Evolutionary conservation across 2,797 vertebrate species (phyloP).

Genomic region (Myripristis jacobus): DNA sequence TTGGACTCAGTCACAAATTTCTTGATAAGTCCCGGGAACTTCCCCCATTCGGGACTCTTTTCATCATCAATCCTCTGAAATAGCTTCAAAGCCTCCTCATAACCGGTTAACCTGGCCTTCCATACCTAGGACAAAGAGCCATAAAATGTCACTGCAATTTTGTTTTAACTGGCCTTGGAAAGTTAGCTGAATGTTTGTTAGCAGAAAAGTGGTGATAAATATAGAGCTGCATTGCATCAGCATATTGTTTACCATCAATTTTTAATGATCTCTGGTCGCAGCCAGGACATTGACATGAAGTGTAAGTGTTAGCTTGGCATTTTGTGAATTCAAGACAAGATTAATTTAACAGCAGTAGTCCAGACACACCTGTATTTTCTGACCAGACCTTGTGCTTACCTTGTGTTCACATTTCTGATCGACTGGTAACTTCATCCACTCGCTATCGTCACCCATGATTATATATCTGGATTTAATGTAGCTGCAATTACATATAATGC

Average conservation of each 20-base stretch:
- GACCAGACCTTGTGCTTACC: slow-evolving; percentile 72
- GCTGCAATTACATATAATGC: neutral
- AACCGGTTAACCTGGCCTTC: slow-evolving; percentile 91
- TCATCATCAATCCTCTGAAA: slow-evolving; percentile 90
- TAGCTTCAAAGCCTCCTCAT: slow-evolving; percentile 90
- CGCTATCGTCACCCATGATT: slow-evolving; percentile 88
- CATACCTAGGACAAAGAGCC: slow-evolving; percentile 79
- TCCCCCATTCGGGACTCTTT: slow-evolving; percentile 91
- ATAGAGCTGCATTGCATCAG: too few relatives aligned
- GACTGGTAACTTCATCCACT: slow-evolving; percentile 87
- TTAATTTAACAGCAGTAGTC: too few relatives aligned
- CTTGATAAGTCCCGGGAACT: slow-evolving; percentile 89
- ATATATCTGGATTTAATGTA: neutral
- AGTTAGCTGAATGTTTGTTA: too few relatives aligned
- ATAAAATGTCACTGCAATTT: slow-evolving; percentile 6
- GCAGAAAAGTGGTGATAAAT: too few relatives aligned
- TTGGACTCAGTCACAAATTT: slow-evolving; percentile 93
- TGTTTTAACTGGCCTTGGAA: neutral
- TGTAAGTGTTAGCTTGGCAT: too few relatives aligned
- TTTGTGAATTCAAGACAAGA: too few relatives aligned
- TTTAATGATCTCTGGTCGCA: too few relatives aligned
- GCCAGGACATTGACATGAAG: too few relatives aligned
- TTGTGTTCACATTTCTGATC: slow-evolving; percentile 90
- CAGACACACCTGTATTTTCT: neutral
- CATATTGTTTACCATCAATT: too few relatives aligned